Evolutionary conservation across 2,797 vertebrate species (phyloP).

Genomic region (Hoplostethus atlanticus): DNA sequence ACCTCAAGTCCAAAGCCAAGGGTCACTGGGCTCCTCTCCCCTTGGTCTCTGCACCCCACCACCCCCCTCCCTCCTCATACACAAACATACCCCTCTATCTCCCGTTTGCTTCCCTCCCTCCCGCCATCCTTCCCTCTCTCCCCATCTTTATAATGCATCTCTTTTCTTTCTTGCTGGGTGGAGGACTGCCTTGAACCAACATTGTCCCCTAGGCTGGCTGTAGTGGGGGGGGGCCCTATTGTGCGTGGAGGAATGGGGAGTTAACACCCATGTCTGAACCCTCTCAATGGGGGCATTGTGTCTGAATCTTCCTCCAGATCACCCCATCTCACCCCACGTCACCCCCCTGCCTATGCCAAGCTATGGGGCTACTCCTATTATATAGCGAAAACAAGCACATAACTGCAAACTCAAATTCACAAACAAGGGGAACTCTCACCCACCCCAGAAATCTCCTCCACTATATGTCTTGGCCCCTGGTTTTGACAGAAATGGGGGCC

Average conservation of each 20-base stretch:
- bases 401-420: constrained; percentile 50
- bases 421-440: constrained; percentile 33
- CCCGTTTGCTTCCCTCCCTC: constrained; percentile 39
- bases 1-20: constrained; percentile 82
- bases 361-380: constrained; percentile 52
- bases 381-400: constrained; percentile 60
- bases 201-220: constrained; percentile 81
- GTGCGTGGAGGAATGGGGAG: constrained; percentile 84
- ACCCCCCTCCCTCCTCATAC: constrained; percentile 41
- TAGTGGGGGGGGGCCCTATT: constrained; percentile 81
- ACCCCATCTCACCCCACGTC: constrained; percentile 70
- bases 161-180: constrained; percentile 78
- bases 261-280: constrained; percentile 84
- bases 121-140: constrained; percentile 45
- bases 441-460: constrained; percentile 30
- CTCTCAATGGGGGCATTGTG: constrained; percentile 87
- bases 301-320: constrained; percentile 82
- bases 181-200: constrained; percentile 82
- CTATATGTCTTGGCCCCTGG: constrained; percentile 32
- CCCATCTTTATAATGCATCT: constrained; percentile 77
- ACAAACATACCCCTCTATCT: constrained; percentile 72
- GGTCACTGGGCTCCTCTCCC: constrained; percentile 58
- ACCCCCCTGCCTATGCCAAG: constrained; percentile 51
- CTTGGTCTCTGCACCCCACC: constrained; percentile 30
- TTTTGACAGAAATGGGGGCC: constrained; percentile 52